These are phyloP conservation scores for Oxyteleia sp. DNA, from an alignment of 2,888 invertebrate genomes.

Conservation along the genomic window DNA sequence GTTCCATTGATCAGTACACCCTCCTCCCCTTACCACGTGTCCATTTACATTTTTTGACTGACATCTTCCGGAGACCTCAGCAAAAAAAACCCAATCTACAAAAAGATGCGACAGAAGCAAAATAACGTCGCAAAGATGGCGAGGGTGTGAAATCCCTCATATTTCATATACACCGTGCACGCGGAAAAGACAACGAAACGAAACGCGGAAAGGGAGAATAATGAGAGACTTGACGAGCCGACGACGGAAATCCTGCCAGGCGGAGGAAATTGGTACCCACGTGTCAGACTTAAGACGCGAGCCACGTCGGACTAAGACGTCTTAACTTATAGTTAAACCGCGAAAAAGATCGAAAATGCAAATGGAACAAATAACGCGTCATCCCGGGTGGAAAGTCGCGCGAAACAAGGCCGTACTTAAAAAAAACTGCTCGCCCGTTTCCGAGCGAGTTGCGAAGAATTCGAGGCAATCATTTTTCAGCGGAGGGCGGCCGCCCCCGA, in stretches of 20 bases:
- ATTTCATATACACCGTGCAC: too few relatives aligned
- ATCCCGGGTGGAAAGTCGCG: not conserved
- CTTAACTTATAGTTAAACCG: constrained; percentile 55
- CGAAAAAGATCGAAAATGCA: constrained; percentile 47
- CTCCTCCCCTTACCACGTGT: too few relatives aligned
- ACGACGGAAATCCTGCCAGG: constrained; percentile 58
- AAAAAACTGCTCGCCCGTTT: constrained; percentile 22
- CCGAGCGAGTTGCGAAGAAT: constrained; percentile 13
- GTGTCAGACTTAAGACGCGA: constrained; percentile 65
- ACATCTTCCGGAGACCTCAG: too few relatives aligned
- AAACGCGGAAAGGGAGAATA: too few relatives aligned
- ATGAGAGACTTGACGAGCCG: constrained; percentile 67
- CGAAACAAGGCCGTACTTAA: constrained; percentile 4
- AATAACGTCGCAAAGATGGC: too few relatives aligned
- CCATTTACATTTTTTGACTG: too few relatives aligned
- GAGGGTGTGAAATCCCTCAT: too few relatives aligned
- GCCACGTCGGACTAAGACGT: constrained; percentile 58
- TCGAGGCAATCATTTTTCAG: constrained; percentile 49
- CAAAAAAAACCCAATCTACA: too few relatives aligned
- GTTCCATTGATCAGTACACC: too few relatives aligned
- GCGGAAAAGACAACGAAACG: too few relatives aligned
- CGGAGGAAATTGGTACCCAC: constrained; percentile 73
- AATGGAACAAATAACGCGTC: constrained; percentile 52
- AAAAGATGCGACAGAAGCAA: too few relatives aligned
- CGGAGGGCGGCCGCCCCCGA: not conserved